Conservation (phyloP, 2,888 invertebrate species). For the Ashinkailepas kermadecensis region DNA sequence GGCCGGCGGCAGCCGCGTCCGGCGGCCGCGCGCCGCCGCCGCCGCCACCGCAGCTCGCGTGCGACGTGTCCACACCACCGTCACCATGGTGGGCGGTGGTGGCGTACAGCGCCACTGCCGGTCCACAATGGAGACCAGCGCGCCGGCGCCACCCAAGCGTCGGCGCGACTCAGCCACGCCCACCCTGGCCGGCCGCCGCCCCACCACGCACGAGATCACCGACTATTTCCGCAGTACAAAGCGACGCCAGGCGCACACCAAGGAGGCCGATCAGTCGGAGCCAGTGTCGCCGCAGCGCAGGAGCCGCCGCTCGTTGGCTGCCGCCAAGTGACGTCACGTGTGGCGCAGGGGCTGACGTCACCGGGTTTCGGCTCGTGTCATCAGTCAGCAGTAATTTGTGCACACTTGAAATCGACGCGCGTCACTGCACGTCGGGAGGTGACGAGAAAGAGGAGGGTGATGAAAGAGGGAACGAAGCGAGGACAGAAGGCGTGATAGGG, state of each 20-base stretch:
- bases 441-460: no score
- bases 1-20: not conserved
- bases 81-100: not conserved
- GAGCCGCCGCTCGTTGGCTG: not conserved
- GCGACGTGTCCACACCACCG: not conserved
- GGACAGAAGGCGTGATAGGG: not conserved
- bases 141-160: no score
- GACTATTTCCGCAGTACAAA: conserved; percentile 20
- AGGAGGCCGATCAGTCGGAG: not conserved
- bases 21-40: not conserved
- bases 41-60: not conserved
- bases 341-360: no score
- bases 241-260: not conserved
- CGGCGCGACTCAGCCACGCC: not conserved
- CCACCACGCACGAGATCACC: conserved; percentile 4
- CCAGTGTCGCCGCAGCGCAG: not conserved
- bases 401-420: no score
- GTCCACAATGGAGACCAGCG: not conserved
- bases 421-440: no score
- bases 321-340: not conserved
- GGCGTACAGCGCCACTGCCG: not conserved
- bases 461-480: not conserved
- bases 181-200: not conserved
- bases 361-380: no score
- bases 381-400: no score